Percentiles rank a stretch among this genome's conserved stretches.
phyloP scores from a whole-genome alignment of 92 coral and sea anemone species.

The Actinostola sp. region DNA sequence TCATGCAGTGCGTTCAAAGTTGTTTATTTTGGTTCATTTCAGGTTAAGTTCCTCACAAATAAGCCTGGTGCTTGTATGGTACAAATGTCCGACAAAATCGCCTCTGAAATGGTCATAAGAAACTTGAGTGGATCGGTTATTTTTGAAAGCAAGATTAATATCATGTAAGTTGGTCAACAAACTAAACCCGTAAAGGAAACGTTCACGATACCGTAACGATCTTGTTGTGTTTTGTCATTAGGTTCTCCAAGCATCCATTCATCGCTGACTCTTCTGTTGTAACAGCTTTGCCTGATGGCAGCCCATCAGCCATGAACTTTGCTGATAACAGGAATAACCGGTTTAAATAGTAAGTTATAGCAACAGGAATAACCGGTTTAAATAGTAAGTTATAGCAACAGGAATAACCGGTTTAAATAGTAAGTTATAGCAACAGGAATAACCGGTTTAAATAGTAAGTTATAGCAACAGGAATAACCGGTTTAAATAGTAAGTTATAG shows the following conservation, averaged over 20 bases:
- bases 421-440: slow-evolving; percentile 31
- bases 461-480: slow-evolving; percentile 85
- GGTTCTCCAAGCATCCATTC: slow-evolving; percentile 99
- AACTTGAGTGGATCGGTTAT: slow-evolving; percentile 92
- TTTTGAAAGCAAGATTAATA: slow-evolving; percentile 94
- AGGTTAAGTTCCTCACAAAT: slow-evolving; percentile 97
- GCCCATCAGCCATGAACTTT: slow-evolving; percentile 97
- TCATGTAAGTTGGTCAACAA: slow-evolving; percentile 74
- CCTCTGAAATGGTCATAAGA: slow-evolving; percentile 97
- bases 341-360: slow-evolving; percentile 87
- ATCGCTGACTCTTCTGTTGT: slow-evolving; percentile 98
- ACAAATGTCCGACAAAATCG: slow-evolving; percentile 98
- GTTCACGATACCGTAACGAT: not conserved
- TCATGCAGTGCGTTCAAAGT: too few relatives aligned
- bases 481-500: slow-evolving; percentile 74
- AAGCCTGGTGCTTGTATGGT: slow-evolving; percentile 99
- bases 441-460: slow-evolving; percentile 25
- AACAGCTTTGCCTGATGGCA: slow-evolving; percentile 91
- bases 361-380: not conserved
- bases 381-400: slow-evolving; percentile 57
- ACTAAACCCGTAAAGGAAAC: too few relatives aligned
- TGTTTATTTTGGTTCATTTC: slow-evolving; percentile 13
- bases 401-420: slow-evolving; percentile 92
- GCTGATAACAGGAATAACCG: slow-evolving; percentile 99
- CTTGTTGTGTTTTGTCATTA: slow-evolving; percentile 2